Base-by-base conservation (phyloP, 2,113 vertebrate species). In the Bufo gargarizans region DNA sequence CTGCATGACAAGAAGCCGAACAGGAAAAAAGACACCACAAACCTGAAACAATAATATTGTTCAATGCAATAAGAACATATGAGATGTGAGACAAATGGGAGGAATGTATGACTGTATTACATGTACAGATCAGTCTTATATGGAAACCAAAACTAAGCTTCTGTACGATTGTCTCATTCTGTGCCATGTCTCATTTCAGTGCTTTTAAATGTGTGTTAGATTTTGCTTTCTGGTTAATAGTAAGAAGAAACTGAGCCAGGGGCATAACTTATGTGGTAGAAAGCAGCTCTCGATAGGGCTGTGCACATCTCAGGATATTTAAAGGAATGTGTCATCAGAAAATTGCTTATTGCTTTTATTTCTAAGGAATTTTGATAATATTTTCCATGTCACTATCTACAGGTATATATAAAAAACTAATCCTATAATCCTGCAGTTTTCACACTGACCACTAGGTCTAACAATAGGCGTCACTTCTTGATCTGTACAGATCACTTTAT, bases 1-100 rank as follows among this genome's bases (percentile, higher is more conserved):
- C 22, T 81, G 78, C 22, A 61, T 43, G 78, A 58, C 56, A 81
- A 81, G 78, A 81, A 81, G 56, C 45, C 45, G 45, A 81, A 59
- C 55, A 45, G 56, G 13, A 19, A 59, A 80, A 33, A 80, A 58
- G 55, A 81, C 56, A 61, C 56, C 55, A 81, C 78, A 81, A 45
- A 59, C 78, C 56, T 33, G 47, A 33, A 58, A 17, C 14, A 17
- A 59, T 81, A 61, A 33, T 43, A 81, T 33, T 33, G 55, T 17
- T 45, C 22, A n/a, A 81, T 17, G 0, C 22, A 45, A 8, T 45
- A 17, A 81, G 10, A 59, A 6, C n/a, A 61, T 59, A 45, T 56
- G n/a, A 45, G 22, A 43, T 16, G 13, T 43, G 19, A 71, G 13
- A 71, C 12, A 33, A 33, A 33, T 33, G 33, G 33, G 63, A 67